Percentiles rank a stretch among this genome's conserved stretches.
These are phyloP conservation scores for Philaenus spumarius DNA, from an alignment of 1,140 invertebrate genomes.

Conservation along the genomic window DNA sequence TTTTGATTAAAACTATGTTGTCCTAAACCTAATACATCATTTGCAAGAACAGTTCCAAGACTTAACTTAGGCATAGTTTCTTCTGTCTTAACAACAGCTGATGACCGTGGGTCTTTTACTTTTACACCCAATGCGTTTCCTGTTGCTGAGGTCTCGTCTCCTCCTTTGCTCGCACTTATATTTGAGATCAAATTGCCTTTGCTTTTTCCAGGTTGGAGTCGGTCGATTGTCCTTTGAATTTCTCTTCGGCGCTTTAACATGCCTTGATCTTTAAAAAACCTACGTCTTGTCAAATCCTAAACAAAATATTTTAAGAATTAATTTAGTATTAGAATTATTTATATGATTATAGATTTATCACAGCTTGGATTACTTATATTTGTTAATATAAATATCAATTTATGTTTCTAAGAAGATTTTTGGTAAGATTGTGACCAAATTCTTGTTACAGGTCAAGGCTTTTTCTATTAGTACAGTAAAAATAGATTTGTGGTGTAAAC, in stretches of 20 bases:
- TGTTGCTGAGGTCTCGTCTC: constrained; percentile 7
- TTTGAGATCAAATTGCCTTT: constrained; percentile 70
- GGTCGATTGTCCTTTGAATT: constrained; percentile 71
- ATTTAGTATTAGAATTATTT: too few relatives aligned
- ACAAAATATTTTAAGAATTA: background rate
- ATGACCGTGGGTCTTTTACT: constrained; percentile 47
- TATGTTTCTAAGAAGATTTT: too few relatives aligned
- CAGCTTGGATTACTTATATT: too few relatives aligned
- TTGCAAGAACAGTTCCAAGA: constrained; percentile 68
- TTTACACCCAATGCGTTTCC: constrained; percentile 26
- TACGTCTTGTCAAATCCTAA: constrained; percentile 27
- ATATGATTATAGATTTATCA: too few relatives aligned
- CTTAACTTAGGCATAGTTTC: constrained; percentile 69
- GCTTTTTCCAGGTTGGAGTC: constrained; percentile 74
- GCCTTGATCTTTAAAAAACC: constrained; percentile 28
- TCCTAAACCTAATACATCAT: constrained; percentile 37
- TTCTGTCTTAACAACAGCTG: constrained; percentile 45
- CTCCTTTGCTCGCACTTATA: constrained; percentile 24
- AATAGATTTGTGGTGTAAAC: too few relatives aligned
- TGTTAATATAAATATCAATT: too few relatives aligned
- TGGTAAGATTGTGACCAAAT: too few relatives aligned
- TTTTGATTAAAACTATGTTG: constrained; percentile 18
- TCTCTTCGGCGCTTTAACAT: constrained; percentile 52
- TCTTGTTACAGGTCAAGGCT: too few relatives aligned
- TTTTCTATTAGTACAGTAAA: too few relatives aligned